A percentile compares a stretch with the other conserved stretches of the same genome.
These are phyloP conservation scores for Sylvia atricapilla DNA, from an alignment of 2,113 vertebrate genomes.

Conservation along the genomic window DNA sequence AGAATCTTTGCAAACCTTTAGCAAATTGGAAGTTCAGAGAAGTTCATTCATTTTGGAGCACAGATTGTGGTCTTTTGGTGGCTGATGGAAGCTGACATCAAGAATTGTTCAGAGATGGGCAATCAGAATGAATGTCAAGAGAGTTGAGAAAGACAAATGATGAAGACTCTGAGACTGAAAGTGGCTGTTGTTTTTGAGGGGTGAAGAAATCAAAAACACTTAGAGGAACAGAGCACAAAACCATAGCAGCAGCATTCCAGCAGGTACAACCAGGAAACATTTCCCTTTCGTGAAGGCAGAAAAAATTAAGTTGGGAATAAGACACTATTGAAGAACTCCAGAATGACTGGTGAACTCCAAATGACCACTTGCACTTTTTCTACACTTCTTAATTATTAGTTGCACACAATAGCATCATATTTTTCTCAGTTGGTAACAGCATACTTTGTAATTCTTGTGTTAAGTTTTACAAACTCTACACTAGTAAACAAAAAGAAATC, in stretches of 20 bases:
- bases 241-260: not conserved
- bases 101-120: not conserved
- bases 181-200: not conserved
- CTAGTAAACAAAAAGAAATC: not conserved
- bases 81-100: not conserved
- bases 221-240: not conserved
- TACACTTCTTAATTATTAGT: not conserved
- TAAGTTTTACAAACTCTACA: not conserved
- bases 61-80: not conserved
- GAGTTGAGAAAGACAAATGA: not conserved
- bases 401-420: not conserved
- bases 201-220: not conserved
- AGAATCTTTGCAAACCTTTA: not conserved
- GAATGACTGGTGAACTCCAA: no score
- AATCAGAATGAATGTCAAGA: not conserved
- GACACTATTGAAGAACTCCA: not conserved
- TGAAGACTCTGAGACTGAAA: not conserved
- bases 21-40: not conserved
- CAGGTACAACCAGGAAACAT: not conserved
- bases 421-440: not conserved
- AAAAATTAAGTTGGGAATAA: not conserved
- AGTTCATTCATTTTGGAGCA: not conserved
- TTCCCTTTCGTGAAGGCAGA: not conserved
- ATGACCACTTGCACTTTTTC: not conserved
- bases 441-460: not conserved